Percentiles rank a stretch among this genome's conserved stretches.
phyloP scores from a whole-genome alignment of 2,113 vertebrate species.

The Maylandia zebra region DNA sequence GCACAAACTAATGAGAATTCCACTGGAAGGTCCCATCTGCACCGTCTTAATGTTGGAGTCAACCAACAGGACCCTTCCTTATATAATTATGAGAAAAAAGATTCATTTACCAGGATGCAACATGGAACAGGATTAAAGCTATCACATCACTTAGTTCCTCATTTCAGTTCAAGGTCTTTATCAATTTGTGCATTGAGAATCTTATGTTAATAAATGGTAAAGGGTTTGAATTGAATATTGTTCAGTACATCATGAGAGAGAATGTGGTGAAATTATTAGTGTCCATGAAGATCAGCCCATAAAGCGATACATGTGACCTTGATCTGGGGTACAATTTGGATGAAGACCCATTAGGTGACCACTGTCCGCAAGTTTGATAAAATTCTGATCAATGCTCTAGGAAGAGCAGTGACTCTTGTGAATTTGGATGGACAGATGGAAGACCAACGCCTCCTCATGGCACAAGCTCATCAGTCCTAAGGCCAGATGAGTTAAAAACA shows the following conservation, averaged over 20 bases:
- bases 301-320: not conserved
- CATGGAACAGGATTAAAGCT: not conserved
- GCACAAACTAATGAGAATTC: not conserved
- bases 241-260: not conserved
- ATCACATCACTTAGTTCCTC: rapidly evolving
- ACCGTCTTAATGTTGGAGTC: not conserved
- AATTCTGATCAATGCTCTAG: not conserved
- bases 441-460: rapidly evolving
- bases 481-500: not conserved
- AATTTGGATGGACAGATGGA: not conserved
- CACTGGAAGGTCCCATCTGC: not conserved
- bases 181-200: not conserved
- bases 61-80: not conserved
- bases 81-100: not conserved
- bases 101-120: not conserved
- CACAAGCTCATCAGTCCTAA: not conserved
- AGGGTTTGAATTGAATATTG: not conserved
- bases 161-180: not conserved
- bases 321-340: not conserved
- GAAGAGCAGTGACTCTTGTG: not conserved
- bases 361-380: not conserved
- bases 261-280: not conserved
- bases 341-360: rapidly evolving
- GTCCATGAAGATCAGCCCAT: not conserved
- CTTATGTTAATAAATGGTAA: not conserved